phyloP scores from a whole-genome alignment of 2,113 vertebrate genomes.

The Phalacrocorax pelagicus region DNA sequence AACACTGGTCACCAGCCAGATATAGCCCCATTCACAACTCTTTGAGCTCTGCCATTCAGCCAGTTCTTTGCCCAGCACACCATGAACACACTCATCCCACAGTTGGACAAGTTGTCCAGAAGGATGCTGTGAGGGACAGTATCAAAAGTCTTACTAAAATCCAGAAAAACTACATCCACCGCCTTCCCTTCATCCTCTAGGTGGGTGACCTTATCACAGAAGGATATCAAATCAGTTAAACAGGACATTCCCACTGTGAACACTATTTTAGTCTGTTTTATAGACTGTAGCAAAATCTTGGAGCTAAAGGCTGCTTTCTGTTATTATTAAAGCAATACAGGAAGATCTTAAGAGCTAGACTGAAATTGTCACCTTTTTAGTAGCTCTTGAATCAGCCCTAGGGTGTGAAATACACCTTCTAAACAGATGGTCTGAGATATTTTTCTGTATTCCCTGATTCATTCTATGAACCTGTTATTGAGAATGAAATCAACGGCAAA shows the following conservation, averaged over 20 bases:
- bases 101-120: not conserved
- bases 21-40: not conserved
- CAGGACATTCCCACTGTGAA: not conserved
- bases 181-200: not conserved
- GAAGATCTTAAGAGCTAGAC: not conserved
- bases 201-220: not conserved
- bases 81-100: not conserved
- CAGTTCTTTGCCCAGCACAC: not conserved
- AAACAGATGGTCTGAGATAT: not conserved
- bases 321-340: not conserved
- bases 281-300: not conserved
- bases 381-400: not conserved
- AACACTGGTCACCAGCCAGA: not conserved
- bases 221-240: not conserved
- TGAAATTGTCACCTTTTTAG: not conserved
- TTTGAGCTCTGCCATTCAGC: not conserved
- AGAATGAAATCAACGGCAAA: constrained; percentile 4
- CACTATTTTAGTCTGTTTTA: not conserved
- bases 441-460: constrained; percentile 7
- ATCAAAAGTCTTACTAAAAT: not conserved
- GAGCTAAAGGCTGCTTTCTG: not conserved
- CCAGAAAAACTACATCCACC: not conserved
- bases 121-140: not conserved
- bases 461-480: not conserved
- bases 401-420: not conserved